A percentile compares a stretch with the other conserved stretches of the same genome.
These are phyloP conservation scores for Apaloderma vittatum DNA, from an alignment of 2,113 vertebrate genomes.

Conservation along the genomic window DNA sequence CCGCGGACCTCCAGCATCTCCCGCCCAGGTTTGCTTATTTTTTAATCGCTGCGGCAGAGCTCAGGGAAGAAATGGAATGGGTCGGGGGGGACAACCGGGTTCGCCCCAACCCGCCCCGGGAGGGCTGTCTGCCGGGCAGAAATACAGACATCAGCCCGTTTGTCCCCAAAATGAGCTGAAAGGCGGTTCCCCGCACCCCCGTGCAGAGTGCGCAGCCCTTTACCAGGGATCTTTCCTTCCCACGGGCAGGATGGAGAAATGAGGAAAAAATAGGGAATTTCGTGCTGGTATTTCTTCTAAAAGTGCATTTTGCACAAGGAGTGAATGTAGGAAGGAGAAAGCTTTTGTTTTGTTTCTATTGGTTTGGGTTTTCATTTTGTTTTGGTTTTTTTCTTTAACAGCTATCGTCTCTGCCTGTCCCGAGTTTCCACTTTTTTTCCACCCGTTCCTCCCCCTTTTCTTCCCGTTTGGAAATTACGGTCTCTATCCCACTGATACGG, in stretches of 20 bases:
- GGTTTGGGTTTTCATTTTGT: not conserved
- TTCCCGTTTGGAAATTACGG: too few relatives aligned
- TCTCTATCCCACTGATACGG: not conserved
- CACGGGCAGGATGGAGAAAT: not conserved
- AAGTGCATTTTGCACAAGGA: not conserved
- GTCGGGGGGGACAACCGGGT: too few relatives aligned
- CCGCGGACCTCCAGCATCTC: not conserved
- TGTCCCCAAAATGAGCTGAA: not conserved
- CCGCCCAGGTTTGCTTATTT: not conserved
- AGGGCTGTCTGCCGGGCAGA: not conserved
- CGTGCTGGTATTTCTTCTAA: not conserved
- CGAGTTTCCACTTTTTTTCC: not conserved
- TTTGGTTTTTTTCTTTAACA: not conserved
- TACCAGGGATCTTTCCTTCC: not conserved
- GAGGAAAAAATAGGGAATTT: not conserved
- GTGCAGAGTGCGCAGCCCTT: not conserved
- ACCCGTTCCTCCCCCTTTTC: not conserved
- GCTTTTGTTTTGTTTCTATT: not conserved
- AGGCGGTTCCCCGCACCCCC: not conserved
- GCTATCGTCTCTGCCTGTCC: not conserved
- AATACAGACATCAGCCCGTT: not conserved
- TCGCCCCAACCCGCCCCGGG: too few relatives aligned
- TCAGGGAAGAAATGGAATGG: not conserved
- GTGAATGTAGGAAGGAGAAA: not conserved
- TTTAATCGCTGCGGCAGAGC: not conserved